phyloP scores from a whole-genome alignment of 2,797 vertebrate genomes.

The Galaxias olidus region DNA sequence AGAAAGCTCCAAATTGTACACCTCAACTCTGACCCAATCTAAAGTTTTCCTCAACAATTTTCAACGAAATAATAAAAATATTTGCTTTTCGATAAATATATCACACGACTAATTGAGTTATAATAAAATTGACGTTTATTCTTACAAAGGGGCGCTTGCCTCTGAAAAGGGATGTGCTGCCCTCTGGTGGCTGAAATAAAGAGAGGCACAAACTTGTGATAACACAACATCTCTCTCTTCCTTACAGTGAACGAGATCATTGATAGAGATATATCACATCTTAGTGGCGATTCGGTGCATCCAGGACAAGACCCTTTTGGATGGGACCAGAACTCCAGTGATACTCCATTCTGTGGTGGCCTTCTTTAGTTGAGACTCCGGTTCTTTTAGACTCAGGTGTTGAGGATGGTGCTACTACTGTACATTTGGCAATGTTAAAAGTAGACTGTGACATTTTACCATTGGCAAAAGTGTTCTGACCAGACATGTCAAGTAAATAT shows the following conservation, averaged over 20 bases:
- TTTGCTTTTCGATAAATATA: too few relatives aligned
- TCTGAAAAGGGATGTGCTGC: constrained; percentile 19
- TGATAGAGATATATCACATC: constrained; percentile 87
- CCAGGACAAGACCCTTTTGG: constrained; percentile 37
- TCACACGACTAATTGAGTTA: too few relatives aligned
- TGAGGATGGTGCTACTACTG: not conserved
- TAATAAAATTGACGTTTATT: too few relatives aligned
- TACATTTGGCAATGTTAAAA: constrained; percentile 1
- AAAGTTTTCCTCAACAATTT: too few relatives aligned
- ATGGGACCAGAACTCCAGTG: constrained; percentile 42
- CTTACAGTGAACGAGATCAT: constrained; percentile 93
- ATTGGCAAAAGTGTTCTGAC: not conserved
- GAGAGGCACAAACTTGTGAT: too few relatives aligned
- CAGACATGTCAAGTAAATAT: too few relatives aligned
- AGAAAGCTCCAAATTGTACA: not conserved
- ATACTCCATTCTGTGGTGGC: constrained; percentile 30
- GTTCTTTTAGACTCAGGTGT: not conserved
- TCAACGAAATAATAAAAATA: too few relatives aligned
- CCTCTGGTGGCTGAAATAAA: constrained; percentile 15
- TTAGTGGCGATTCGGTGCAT: constrained; percentile 43
- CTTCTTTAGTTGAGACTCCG: constrained; percentile 21
- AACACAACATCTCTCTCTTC: constrained; percentile 11
- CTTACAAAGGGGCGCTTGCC: not conserved
- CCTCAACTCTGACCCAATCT: not conserved
- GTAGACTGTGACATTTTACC: not conserved